A percentile compares a stretch with the other conserved stretches of the same genome.
These are phyloP conservation scores for Gouania willdenowi DNA, from an alignment of 2,797 vertebrate species.

Conservation along the genomic window DNA sequence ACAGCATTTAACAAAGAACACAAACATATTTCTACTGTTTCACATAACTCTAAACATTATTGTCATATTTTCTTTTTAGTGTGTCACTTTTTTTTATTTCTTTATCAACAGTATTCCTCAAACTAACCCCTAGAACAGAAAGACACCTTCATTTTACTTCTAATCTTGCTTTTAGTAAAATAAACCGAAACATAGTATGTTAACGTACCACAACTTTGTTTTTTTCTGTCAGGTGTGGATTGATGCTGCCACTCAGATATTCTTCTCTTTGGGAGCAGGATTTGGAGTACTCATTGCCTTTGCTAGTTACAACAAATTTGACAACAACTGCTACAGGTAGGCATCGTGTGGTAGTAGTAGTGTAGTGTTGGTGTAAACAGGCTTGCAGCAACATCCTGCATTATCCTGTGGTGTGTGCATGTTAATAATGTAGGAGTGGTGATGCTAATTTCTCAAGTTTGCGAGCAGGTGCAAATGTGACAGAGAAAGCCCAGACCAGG, in stretches of 20 bases:
- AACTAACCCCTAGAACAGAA: too few species aligned
- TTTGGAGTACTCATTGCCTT: conserved; percentile 97
- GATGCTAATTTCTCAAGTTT: conserved; percentile 37
- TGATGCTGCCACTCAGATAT: conserved; percentile 97
- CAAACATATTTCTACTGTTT: too few species aligned
- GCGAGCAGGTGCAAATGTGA: conserved; percentile 22
- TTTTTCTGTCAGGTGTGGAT: conserved; percentile 89
- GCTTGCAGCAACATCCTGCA: neutral
- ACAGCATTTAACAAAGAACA: too few species aligned
- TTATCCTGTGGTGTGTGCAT: conserved; percentile 13
- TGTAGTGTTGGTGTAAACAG: too few species aligned
- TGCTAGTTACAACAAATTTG: conserved; percentile 98
- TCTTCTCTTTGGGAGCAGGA: conserved; percentile 95
- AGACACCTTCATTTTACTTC: too few species aligned
- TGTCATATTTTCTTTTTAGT: too few species aligned
- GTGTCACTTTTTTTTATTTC: too few species aligned
- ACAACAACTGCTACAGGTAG: conserved; percentile 99
- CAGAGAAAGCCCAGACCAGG: conserved; percentile 33
- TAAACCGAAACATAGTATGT: too few species aligned
- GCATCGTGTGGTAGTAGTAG: conserved; percentile 1
- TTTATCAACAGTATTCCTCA: too few species aligned
- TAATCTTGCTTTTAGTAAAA: too few species aligned
- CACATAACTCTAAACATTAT: too few species aligned
- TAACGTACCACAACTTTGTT: too few species aligned
- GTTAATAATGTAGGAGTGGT: conserved; percentile 27